A percentile compares a stretch with the other conserved stretches of the same genome.
phyloP scores from a whole-genome alignment of 1,140 invertebrate genomes.

The Tetramorium alpestre region DNA sequence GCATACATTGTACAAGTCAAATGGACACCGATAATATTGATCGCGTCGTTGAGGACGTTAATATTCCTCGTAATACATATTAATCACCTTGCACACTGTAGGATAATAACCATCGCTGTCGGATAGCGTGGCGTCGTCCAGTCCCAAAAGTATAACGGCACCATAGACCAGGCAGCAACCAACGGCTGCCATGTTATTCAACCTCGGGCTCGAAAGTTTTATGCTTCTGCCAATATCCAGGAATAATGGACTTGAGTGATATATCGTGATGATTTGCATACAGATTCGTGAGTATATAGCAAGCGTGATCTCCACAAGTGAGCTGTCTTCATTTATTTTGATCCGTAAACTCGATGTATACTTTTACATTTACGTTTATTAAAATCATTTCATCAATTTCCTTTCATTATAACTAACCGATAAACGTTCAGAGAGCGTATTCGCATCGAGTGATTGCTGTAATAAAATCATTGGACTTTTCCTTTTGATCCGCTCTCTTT shows the following conservation, averaged over 20 bases:
- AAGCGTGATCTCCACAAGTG: background rate
- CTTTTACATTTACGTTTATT: background rate
- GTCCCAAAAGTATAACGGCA: constrained; percentile 95
- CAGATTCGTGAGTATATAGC: constrained; percentile 10
- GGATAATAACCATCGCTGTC: constrained; percentile 90
- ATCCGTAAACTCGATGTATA: background rate
- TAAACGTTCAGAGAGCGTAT: background rate
- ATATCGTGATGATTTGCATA: constrained; percentile 41
- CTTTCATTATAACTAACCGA: background rate
- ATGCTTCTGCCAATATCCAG: constrained; percentile 87
- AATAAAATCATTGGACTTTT: too few relatives aligned
- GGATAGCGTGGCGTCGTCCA: constrained; percentile 92
- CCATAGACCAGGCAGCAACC: constrained; percentile 97
- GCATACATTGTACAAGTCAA: background rate
- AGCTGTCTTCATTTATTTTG: constrained; percentile 20
- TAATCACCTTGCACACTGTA: constrained; percentile 93
- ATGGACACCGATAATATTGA: constrained; percentile 29
- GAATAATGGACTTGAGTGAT: constrained; percentile 50
- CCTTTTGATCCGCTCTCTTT: too few relatives aligned
- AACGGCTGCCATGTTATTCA: constrained; percentile 98
- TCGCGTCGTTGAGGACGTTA: background rate
- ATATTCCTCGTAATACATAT: constrained; percentile 62
- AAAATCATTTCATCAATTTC: background rate
- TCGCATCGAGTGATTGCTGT: too few relatives aligned
- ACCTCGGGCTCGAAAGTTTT: constrained; percentile 97